Evolutionary conservation across 2,888 invertebrate genomes (phyloP).

Genomic region (Drosophila mettleri): DNA sequence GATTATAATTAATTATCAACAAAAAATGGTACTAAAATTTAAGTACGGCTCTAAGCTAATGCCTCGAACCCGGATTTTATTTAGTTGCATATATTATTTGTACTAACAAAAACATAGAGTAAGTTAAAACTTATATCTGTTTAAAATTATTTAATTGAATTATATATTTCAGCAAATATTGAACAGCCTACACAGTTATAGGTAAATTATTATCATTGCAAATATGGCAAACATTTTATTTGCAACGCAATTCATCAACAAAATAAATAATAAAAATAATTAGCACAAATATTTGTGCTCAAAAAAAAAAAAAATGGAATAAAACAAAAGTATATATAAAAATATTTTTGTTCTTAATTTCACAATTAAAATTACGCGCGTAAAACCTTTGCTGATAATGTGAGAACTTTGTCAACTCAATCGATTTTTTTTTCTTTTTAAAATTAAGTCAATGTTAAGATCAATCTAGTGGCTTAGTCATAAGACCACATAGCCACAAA

Average conservation of each 20-base stretch:
- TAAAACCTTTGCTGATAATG: neutral
- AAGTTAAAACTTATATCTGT: too few relatives aligned
- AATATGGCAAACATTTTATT: neutral
- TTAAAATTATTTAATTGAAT: too few relatives aligned
- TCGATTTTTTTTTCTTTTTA: neutral
- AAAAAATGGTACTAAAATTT: neutral
- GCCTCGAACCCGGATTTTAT: neutral
- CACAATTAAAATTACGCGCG: neutral
- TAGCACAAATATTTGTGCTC: neutral
- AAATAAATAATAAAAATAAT: constrained; percentile 1
- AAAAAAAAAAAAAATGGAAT: neutral
- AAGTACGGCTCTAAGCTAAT: neutral
- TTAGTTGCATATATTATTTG: neutral
- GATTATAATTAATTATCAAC: neutral
- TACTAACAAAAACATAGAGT: neutral
- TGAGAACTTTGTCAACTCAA: constrained; percentile 20
- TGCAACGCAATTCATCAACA: neutral
- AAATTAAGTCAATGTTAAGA: constrained; percentile 55
- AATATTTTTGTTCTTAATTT: neutral
- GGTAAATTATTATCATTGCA: neutral
- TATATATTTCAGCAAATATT: neutral
- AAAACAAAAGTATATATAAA: neutral
- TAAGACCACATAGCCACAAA: constrained; percentile 34
- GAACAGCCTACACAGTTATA: neutral
- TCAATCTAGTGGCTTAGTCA: constrained; percentile 9